These are phyloP conservation scores for Himalopsyche japonica DNA, from an alignment of 2,888 invertebrate species.

Conservation along the genomic window DNA sequence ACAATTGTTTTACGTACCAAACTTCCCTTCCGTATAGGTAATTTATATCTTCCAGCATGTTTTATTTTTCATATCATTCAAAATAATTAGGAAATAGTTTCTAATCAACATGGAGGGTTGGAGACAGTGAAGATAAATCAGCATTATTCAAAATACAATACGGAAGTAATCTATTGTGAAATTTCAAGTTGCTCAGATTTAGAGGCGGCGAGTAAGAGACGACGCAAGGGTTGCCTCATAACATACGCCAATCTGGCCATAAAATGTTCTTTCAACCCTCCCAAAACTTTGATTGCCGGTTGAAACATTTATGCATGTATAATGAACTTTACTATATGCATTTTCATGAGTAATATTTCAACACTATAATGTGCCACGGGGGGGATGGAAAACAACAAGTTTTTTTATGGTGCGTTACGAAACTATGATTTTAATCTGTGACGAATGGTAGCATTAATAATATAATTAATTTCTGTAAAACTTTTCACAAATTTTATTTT, in stretches of 20 bases:
- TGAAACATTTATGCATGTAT: background rate
- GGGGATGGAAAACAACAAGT: background rate
- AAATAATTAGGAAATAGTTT: background rate
- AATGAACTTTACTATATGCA: background rate
- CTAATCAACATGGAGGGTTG: background rate
- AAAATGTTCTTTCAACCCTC: background rate
- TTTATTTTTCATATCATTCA: background rate
- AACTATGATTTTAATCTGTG: background rate
- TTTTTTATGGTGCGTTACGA: background rate
- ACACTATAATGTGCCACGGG: background rate
- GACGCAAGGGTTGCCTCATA: background rate
- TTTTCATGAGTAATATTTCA: background rate
- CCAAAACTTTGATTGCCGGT: background rate
- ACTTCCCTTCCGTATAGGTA: no score
- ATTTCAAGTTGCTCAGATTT: background rate
- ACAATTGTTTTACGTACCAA: no score
- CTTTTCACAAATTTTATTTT: background rate
- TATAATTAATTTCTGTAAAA: background rate
- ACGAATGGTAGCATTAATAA: background rate
- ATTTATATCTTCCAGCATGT: no score
- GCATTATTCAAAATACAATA: background rate
- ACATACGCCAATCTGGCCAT: background rate
- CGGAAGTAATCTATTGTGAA: background rate
- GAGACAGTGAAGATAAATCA: background rate
- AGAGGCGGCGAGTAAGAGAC: background rate